phyloP scores from a whole-genome alignment of 2,113 vertebrate genomes.

The Oncorhynchus clarkii region DNA sequence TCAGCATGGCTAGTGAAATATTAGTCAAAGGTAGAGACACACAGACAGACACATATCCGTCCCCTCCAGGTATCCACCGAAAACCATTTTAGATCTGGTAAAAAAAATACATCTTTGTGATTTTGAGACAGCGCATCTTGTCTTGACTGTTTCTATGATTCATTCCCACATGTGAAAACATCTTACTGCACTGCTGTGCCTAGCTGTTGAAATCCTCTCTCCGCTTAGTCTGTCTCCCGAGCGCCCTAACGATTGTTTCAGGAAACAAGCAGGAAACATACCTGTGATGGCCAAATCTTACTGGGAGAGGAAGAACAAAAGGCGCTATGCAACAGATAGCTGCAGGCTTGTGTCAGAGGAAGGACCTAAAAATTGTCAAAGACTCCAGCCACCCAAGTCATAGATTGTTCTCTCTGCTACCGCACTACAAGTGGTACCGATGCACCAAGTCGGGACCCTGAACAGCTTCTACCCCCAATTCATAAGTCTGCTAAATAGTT shows the following conservation, averaged over 20 bases:
- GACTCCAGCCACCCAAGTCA: too few relatives aligned
- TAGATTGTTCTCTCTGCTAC: too few relatives aligned
- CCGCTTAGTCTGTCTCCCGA: slow-evolving; percentile 13
- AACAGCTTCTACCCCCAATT: too few relatives aligned
- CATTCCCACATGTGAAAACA: neutral
- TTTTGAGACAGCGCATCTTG: slow-evolving; percentile 4
- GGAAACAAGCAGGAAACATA: slow-evolving; percentile 45
- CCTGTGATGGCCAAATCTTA: slow-evolving; percentile 62
- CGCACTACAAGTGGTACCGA: too few relatives aligned
- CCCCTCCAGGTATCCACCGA: slow-evolving; percentile 29
- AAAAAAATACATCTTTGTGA: slow-evolving; percentile 1
- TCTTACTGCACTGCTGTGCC: neutral
- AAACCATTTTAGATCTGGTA: slow-evolving; percentile 28
- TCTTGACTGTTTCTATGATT: neutral
- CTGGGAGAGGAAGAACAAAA: slow-evolving; percentile 54
- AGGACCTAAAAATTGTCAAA: too few relatives aligned
- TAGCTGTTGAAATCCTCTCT: slow-evolving; percentile 16
- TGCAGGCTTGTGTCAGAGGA: slow-evolving; percentile 28
- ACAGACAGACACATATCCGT: slow-evolving; percentile 9
- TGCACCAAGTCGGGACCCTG: too few relatives aligned
- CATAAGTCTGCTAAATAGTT: too few relatives aligned
- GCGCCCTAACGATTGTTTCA: slow-evolving; percentile 18
- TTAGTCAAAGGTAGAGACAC: slow-evolving; percentile 67
- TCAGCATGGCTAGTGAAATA: slow-evolving; percentile 63
- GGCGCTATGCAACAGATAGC: slow-evolving; percentile 25